These are phyloP conservation scores for Corvus cornix DNA, from an alignment of 2,113 vertebrate genomes.

Conservation along the genomic window DNA sequence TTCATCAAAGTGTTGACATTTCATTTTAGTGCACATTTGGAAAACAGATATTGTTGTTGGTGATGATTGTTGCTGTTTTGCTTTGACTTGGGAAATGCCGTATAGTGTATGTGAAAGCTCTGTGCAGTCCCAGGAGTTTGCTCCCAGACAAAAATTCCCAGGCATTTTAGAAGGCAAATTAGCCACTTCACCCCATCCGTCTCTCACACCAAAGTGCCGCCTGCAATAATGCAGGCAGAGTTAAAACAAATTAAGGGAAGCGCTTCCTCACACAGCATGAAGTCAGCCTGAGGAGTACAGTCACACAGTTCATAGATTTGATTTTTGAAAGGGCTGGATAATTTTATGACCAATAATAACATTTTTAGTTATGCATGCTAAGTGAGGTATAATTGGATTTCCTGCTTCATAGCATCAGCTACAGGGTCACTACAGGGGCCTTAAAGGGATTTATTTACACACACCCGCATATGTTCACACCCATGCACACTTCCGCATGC, in stretches of 20 bases:
- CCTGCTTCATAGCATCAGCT: not conserved
- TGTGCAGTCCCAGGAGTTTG: not conserved
- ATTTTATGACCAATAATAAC: slow-evolving; percentile 48
- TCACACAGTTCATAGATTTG: not conserved
- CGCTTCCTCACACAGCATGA: not conserved
- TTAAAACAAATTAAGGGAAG: slow-evolving; percentile 7
- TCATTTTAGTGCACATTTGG: slow-evolving; percentile 1
- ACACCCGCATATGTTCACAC: accelerated
- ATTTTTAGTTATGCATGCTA: slow-evolving; percentile 33
- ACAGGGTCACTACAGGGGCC: not conserved
- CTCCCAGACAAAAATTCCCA: not conserved
- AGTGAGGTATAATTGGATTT: slow-evolving; percentile 20
- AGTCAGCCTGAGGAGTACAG: not conserved
- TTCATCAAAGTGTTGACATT: slow-evolving; percentile 32
- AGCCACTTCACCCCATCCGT: not conserved
- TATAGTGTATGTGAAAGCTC: not conserved
- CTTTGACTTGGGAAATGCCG: not conserved
- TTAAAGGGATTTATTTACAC: not conserved
- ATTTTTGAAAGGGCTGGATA: slow-evolving; percentile 18
- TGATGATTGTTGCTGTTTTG: no score
- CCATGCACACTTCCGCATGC: not conserved
- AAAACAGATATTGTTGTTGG: not conserved
- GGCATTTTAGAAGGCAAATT: not conserved
- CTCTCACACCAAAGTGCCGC: not conserved
- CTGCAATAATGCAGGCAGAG: not conserved